phyloP scores from a whole-genome alignment of 1,140 invertebrate genomes.

The Diachasmimorpha longicaudata region DNA sequence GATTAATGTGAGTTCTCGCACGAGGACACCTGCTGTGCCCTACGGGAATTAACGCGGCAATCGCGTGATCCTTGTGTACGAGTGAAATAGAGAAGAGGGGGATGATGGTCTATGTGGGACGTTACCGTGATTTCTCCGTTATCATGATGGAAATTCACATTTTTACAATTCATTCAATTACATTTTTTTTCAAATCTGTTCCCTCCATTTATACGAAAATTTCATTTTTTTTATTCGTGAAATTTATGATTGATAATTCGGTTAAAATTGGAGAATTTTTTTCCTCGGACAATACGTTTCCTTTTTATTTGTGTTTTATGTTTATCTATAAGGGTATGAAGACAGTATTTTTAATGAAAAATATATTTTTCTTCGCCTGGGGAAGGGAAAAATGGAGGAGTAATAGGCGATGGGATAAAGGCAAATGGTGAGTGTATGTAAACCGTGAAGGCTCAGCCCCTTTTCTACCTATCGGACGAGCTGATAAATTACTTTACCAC shows the following conservation, averaged over 20 bases:
- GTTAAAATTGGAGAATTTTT: too few species aligned
- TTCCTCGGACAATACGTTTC: too few species aligned
- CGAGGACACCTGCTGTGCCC: conserved; percentile 54
- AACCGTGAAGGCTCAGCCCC: conserved; percentile 3
- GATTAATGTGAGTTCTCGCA: conserved; percentile 50
- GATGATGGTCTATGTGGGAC: neutral
- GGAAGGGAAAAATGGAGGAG: neutral
- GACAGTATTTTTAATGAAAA: neutral
- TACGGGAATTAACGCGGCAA: conserved; percentile 58
- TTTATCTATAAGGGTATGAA: too few species aligned
- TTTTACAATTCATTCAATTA: neutral
- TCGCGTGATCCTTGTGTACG: conserved; percentile 44
- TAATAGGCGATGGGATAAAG: neutral
- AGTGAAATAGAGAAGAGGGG: conserved; percentile 3
- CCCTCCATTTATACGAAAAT: too few species aligned
- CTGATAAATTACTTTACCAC: conserved; percentile 10
- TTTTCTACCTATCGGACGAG: neutral
- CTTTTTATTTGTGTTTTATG: too few species aligned
- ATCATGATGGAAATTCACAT: neutral
- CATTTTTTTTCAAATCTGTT: neutral
- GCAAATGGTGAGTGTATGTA: neutral
- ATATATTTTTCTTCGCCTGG: neutral
- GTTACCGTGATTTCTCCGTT: neutral
- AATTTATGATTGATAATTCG: too few species aligned
- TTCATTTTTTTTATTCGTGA: too few species aligned